Conservation (phyloP, 2,888 invertebrate genomes). For the Didymodactylos carnosus region DNA sequence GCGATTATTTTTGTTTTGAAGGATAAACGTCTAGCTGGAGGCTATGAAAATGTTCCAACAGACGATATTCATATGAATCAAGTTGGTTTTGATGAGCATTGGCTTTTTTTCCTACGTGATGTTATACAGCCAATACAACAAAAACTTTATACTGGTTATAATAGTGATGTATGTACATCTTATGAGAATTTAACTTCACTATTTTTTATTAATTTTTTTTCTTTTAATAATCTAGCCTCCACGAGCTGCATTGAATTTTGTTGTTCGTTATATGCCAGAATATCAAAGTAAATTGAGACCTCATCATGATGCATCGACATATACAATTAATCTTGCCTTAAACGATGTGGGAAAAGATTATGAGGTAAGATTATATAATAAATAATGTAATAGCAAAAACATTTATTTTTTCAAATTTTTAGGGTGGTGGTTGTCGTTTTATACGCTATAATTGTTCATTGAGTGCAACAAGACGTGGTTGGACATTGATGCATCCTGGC, state of each 20-base stretch:
- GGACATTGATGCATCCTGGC: conserved; percentile 89
- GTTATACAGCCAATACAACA: conserved; percentile 78
- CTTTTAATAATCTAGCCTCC: conserved; percentile 51
- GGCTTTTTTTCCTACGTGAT: conserved; percentile 64
- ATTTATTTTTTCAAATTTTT: not conserved
- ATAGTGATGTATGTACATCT: conserved; percentile 51
- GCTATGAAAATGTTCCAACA: conserved; percentile 93
- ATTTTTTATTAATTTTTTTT: conserved; percentile 4
- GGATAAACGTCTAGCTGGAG: conserved; percentile 68
- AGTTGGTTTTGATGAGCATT: conserved; percentile 56
- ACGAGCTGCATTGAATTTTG: conserved; percentile 83
- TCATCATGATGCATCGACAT: conserved; percentile 94
- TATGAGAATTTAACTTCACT: not conserved
- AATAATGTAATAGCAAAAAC: not conserved
- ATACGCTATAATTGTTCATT: conserved; percentile 88
- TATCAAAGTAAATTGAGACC: conserved; percentile 81
- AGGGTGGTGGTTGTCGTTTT: conserved; percentile 73
- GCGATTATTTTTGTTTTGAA: conserved; percentile 26
- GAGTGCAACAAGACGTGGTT: conserved; percentile 51
- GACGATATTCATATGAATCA: conserved; percentile 95
- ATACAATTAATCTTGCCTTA: conserved; percentile 81
- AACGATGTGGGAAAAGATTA: conserved; percentile 48
- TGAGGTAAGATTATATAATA: conserved; percentile 31
- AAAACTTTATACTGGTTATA: conserved; percentile 67
- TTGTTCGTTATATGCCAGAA: conserved; percentile 82